phyloP scores from a whole-genome alignment of 2,797 vertebrate genomes.

The Sebastes miniatus region DNA sequence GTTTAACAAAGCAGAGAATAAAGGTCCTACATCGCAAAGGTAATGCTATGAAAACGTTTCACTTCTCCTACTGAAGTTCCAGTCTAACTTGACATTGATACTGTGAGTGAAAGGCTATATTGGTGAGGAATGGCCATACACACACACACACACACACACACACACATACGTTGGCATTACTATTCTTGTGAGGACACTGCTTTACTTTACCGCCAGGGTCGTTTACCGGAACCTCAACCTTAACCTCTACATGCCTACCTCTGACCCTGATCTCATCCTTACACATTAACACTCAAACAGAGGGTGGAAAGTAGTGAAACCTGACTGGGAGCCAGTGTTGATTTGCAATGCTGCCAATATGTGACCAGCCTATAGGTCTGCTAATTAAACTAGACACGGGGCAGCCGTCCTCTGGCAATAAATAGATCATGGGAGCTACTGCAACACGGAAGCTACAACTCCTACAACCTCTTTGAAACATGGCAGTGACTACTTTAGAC shows the following conservation, averaged over 20 bases:
- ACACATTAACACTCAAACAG: constrained; percentile 59
- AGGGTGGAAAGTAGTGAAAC: constrained; percentile 46
- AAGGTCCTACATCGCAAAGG: not conserved
- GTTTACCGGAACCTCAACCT: not conserved
- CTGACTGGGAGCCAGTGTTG: constrained; percentile 54
- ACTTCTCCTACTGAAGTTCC: constrained; percentile 16
- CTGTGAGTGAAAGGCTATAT: constrained; percentile 30
- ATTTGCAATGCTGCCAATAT: constrained; percentile 55
- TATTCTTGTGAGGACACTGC: not conserved
- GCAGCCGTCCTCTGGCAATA: constrained; percentile 42
- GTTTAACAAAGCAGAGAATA: constrained; percentile 2
- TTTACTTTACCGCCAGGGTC: not conserved
- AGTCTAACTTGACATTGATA: constrained; percentile 11
- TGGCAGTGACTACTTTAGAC: not conserved
- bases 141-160: not conserved
- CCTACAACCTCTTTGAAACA: constrained; percentile 9
- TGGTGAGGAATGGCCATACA: constrained; percentile 17
- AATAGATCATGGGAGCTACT: constrained; percentile 50
- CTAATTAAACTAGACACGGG: constrained; percentile 39
- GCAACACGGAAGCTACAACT: constrained; percentile 36
- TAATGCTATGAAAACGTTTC: not conserved
- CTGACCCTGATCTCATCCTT: constrained; percentile 26
- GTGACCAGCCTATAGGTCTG: constrained; percentile 19
- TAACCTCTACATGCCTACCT: constrained; percentile 22
- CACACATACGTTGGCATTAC: not conserved